Evolutionary conservation across 2,888 invertebrate species (phyloP).

Genomic region (Athetis lepigone): DNA sequence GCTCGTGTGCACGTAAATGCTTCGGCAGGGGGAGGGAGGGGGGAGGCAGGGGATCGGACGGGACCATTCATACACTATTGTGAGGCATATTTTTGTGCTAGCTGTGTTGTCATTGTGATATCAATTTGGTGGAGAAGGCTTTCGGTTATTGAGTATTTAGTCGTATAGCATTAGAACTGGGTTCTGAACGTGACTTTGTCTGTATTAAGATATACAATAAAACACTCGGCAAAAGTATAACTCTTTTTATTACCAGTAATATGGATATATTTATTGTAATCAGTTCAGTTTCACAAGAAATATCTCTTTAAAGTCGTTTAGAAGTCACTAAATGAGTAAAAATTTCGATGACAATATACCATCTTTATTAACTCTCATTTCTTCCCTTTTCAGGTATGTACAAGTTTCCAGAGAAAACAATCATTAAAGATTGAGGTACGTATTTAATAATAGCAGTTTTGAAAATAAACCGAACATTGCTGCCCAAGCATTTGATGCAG

Average conservation of each 20-base stretch:
- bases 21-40: slow-evolving; percentile 8
- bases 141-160: neutral
- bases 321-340: neutral
- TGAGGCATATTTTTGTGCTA: slow-evolving; percentile 41
- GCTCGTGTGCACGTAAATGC: slow-evolving; percentile 56
- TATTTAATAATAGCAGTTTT: neutral
- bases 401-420: neutral
- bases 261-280: too few relatives aligned
- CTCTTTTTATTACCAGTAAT: too few relatives aligned
- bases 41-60: slow-evolving; percentile 1
- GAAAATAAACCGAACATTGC: neutral
- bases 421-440: slow-evolving; percentile 5
- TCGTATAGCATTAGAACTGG: neutral
- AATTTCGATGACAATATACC: neutral
- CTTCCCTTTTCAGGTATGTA: slow-evolving; percentile 45
- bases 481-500: neutral
- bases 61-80: slow-evolving; percentile 46
- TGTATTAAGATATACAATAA: too few relatives aligned
- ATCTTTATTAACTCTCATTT: neutral
- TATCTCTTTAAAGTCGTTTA: too few relatives aligned
- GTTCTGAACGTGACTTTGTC: too few relatives aligned
- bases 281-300: too few relatives aligned
- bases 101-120: slow-evolving; percentile 17
- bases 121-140: slow-evolving; percentile 2
- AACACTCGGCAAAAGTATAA: too few relatives aligned